Percentiles rank a stretch among this genome's conserved stretches.
Evolutionary conservation across 2,888 invertebrate genomes (phyloP).

Genomic region (Volucella bombylans): DNA sequence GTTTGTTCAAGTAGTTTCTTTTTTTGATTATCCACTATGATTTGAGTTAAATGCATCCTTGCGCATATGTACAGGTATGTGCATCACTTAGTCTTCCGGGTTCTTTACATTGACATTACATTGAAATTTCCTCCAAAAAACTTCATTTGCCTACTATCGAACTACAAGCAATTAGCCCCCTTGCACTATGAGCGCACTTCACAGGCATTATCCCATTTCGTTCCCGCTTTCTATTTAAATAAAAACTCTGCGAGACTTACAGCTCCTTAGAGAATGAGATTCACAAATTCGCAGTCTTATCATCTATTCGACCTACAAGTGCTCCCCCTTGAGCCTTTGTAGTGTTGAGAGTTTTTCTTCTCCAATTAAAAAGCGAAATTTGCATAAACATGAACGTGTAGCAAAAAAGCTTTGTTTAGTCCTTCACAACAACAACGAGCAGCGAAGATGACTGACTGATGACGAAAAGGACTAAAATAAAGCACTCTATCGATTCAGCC

Average conservation of each 20-base stretch:
- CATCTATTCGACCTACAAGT: slow-evolving; percentile 62
- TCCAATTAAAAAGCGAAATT: slow-evolving; percentile 73
- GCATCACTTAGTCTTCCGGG: too few species aligned
- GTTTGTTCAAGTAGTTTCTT: too few species aligned
- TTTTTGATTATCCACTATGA: too few species aligned
- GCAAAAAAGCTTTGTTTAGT: slow-evolving; percentile 47
- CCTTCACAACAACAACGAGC: slow-evolving; percentile 51
- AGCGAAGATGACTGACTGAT: slow-evolving; percentile 33
- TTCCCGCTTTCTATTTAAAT: slow-evolving; percentile 4
- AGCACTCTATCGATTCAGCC: slow-evolving; percentile 54
- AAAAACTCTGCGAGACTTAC: slow-evolving; percentile 13
- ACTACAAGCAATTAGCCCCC: slow-evolving; percentile 65
- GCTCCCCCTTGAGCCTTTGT: slow-evolving; percentile 18
- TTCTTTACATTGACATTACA: too few species aligned
- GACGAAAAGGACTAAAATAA: slow-evolving; percentile 31
- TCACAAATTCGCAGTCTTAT: slow-evolving; percentile 54
- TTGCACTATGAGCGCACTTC: slow-evolving; percentile 32
- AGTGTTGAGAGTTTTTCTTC: slow-evolving; percentile 64
- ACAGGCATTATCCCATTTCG: slow-evolving; percentile 36
- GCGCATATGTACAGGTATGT: too few species aligned
- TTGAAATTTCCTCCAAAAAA: too few species aligned
- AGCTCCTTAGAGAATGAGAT: slow-evolving; percentile 47
- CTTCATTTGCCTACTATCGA: background rate
- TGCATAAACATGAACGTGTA: slow-evolving; percentile 69
- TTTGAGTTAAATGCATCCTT: too few species aligned